Evolutionary conservation across 2,113 vertebrate species (phyloP), one percentile per base, ranked within the genome.

Genomic region (Oreotrochilus melanogaster): DNA sequence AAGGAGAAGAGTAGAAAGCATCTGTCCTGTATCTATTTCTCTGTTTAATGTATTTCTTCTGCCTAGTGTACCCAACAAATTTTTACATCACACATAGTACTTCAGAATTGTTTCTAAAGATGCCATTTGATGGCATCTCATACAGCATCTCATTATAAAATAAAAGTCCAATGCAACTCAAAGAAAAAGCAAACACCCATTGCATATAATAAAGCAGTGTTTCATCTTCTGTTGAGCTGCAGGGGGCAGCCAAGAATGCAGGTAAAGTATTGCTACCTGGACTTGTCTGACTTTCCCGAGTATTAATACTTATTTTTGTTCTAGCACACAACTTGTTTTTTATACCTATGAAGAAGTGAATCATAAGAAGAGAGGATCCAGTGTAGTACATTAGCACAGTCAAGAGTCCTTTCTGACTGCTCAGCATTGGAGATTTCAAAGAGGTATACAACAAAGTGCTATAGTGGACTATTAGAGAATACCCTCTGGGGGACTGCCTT

Each of bases 171-270:
- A 31, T 79, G 91, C 78, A 95, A 90, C 91, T 96, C 39, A 93
- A 79, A 97, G 95, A 75, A 61, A 76, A 94, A 96, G 74, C 69
- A 88, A 94, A 72, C 60, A 79, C 45, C 45, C 64, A 18, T 69
- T 73, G 86, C 73, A 74, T 89, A 78, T 76, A 80, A 27, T 25
- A 91, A 75, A 81, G 39, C 27, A 31, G 28, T 47, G 80, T 81
- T 95, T 93, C 78, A 50, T 90, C 75, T 84, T 83, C 92, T 23
- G 9, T 73, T 79, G 93, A 94, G 93, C 98, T 97, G 97, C 94
- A 98, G 97, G 97, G 97, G 97, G 98, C 98, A 98, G 95, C 91
- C 96, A 97, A 54, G 97, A 98, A 97, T 97, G 97, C 97, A 92
- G 65, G 64, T 86, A 67, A 75, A 65, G 74, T 39, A 19, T 21